A percentile compares a stretch with the other conserved stretches of the same genome.
These are phyloP conservation scores for Pollicipes pollicipes DNA, from an alignment of 1,140 invertebrate genomes.

Conservation along the genomic window DNA sequence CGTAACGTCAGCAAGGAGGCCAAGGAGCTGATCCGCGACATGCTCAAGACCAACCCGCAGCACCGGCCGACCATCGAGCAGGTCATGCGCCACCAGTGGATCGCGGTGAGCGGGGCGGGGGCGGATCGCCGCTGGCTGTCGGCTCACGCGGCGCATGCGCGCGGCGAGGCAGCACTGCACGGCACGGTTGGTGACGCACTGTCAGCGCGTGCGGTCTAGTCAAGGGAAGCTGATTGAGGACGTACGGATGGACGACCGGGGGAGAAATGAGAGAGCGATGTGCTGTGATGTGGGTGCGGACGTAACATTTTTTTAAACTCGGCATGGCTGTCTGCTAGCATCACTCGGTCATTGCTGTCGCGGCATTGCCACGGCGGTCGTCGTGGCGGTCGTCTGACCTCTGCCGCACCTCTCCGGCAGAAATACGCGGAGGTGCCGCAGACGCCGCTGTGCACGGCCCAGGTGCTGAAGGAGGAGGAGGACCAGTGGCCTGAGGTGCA, in stretches of 20 bases:
- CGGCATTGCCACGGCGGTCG: too few relatives aligned
- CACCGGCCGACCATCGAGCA: conserved; percentile 75
- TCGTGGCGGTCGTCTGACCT: too few relatives aligned
- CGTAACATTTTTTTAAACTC: too few relatives aligned
- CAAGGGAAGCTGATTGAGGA: too few relatives aligned
- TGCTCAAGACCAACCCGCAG: conserved; percentile 81
- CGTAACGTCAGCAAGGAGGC: conserved; percentile 79
- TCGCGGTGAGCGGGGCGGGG: conserved; percentile 43
- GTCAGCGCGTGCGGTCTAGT: not conserved
- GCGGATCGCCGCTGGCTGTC: not conserved
- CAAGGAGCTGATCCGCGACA: conserved; percentile 81
- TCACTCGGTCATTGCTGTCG: too few relatives aligned
- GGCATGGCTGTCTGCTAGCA: too few relatives aligned
- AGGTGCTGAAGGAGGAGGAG: conserved; percentile 69
- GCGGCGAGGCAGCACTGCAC: not conserved
- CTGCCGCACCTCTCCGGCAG: conserved; percentile 31
- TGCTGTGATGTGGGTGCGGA: too few relatives aligned
- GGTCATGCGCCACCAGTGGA: conserved; percentile 79
- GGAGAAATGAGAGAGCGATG: too few relatives aligned
- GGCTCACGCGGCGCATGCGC: not conserved
- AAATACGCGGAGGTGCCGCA: conserved; percentile 77
- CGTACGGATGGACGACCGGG: too few relatives aligned
- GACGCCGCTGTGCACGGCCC: conserved; percentile 76
- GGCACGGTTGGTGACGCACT: not conserved
- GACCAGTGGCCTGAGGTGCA: conserved; percentile 91